These are phyloP conservation scores for Marronus borbonicus DNA, from an alignment of 2,888 invertebrate species.

Conservation along the genomic window DNA sequence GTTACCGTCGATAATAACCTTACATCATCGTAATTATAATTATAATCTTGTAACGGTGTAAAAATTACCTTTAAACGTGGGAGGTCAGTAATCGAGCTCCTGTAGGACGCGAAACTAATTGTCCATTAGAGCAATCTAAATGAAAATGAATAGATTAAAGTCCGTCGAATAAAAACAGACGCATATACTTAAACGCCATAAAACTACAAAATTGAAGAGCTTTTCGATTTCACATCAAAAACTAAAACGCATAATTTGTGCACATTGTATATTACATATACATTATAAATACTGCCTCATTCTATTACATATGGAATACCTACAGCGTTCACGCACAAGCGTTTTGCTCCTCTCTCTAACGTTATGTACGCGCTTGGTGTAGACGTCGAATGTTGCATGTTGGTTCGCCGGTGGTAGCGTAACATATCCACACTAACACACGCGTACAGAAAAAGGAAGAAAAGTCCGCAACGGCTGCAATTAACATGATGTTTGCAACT, in stretches of 20 bases:
- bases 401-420: conserved; percentile 10
- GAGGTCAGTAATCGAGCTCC: neutral
- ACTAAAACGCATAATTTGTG: conserved; percentile 15
- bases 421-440: neutral
- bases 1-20: too few relatives aligned
- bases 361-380: conserved; percentile 1
- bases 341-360: neutral
- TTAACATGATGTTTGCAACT: conserved; percentile 24
- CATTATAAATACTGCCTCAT: conserved; percentile 2
- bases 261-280: neutral
- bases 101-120: neutral
- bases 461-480: conserved; percentile 5
- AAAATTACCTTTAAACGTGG: conserved; percentile 1
- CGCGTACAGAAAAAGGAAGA: conserved; percentile 15
- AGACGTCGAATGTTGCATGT: conserved; percentile 20
- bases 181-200: neutral
- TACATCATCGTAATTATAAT: too few relatives aligned
- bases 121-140: neutral
- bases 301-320: neutral
- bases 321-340: neutral
- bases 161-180: neutral
- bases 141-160: neutral
- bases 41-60: neutral
- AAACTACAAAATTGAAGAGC: neutral
- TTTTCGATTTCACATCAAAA: neutral